Base-by-base conservation (phyloP, 2,888 invertebrate species). In the Hirtodrosophila histrioides region DNA sequence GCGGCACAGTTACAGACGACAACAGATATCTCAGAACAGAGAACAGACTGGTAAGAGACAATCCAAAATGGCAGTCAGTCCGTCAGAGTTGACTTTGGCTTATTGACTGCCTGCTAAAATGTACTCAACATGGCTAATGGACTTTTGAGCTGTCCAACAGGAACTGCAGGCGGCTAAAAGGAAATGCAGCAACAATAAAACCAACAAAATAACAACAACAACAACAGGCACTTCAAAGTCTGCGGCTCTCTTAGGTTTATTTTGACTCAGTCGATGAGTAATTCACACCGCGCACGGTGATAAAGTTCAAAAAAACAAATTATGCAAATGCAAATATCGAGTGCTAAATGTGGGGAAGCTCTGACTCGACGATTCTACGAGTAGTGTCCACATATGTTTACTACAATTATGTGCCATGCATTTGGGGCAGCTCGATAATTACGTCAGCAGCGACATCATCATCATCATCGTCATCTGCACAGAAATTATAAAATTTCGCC, bases 101-200 rank as follows among this genome's bases (percentile, higher is more conserved):
- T 66, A 74, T 70, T 70, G 73, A 70, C 61, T 62, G 66, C 12
- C 55, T 54, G 72, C 51, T 68, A 58, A 75, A 70, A 61, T 65
- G 57, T 64, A 75, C 57, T 77, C 48, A 64, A 61, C 78, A 58
- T 57, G 68, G 51, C 75, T 75, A 86, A 86, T 86, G 86, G 79
- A 66, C 56, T 69, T 68, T 53, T 55, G 50, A 44, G 46, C 60
- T 63, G 77, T 24, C 51, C 48, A 31, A 55, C 69, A 69, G 69
- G 69, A 69, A 69, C 69, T 62, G 44, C 5, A 24, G 12, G 24
- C 45, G 46, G 37, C 53, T 29, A 43, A 73, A 43, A 43, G 72
- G 71, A 80, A 68, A 58, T 77, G 64, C 70, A 62, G 31, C 54
- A 51, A 40, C 56, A 67, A 51, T 54, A 58, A 70, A 78, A 72